Evolutionary conservation across 2,797 vertebrate genomes (phyloP), one percentile per base, ranked within the genome.

Genomic region (Balearica regulorum): DNA sequence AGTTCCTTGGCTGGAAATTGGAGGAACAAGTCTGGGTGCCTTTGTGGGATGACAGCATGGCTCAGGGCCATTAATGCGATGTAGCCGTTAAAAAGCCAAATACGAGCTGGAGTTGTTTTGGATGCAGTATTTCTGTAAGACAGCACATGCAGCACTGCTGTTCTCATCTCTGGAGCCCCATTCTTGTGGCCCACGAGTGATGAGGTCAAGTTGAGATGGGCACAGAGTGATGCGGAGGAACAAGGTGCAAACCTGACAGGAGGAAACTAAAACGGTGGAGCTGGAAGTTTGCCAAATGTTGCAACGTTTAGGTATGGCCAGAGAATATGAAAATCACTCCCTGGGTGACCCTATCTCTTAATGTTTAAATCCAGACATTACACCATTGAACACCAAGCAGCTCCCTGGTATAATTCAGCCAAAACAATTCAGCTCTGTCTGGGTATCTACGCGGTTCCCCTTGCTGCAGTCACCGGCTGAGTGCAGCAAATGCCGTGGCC

Each of bases 111-210:
- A 25, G 29, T 35, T 29, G 18, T 28, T 39, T 17, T 6, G 25
- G 57, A 11, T 71, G 31, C 5, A 7, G 31, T 41, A 7, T 55
- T 41, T 35, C 43, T 6, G 1, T 60, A 18, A 39, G n/a, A 22
- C n/a, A 7, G 46, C 2, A 3, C 4, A 1, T 4, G 28, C 5
- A 1, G 16, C 16, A 5, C 69, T 53, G 77, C 37, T 39, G 39
- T 13, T 28, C 39, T 39, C 9, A 5, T 51, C 35, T 60, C 7
- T 31, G 25, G 29, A 75, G n/a, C 12, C 19, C 61, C 1, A 3
- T 46, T 70, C 29, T 54, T 12, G 10, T 21, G n/a, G n/a, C 41
- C 18, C 8, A 10, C 0, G 10, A 25, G 55, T 0, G 2, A n/a
- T 14, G 46, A 31, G 46, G 31, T 15, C 13, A 10, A 9, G 10